Conservation (phyloP, 2,113 vertebrate genomes). For the Calonectris borealis region DNA sequence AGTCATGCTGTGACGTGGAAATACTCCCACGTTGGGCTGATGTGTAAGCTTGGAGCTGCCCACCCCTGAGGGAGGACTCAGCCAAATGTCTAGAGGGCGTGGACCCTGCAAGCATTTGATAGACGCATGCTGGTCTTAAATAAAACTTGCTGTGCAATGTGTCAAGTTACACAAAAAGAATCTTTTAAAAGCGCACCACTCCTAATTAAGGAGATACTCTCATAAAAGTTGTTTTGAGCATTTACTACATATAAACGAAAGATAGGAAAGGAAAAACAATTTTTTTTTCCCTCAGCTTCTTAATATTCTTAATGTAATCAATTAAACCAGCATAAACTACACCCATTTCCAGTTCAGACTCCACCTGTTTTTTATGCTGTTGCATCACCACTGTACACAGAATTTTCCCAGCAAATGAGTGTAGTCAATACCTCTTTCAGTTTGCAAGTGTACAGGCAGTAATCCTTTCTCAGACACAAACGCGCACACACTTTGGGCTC, state of each 20-base stretch:
- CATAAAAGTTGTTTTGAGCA: not conserved
- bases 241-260: not conserved
- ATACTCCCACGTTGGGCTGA: fast-evolving
- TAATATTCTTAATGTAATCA: not conserved
- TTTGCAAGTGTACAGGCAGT: not conserved
- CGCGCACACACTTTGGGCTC: fast-evolving
- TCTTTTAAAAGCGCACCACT: not conserved
- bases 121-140: not conserved
- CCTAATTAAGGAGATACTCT: not conserved
- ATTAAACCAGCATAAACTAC: not conserved
- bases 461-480: not conserved
- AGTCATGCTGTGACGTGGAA: not conserved
- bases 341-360: not conserved
- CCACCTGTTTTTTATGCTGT: not conserved
- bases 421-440: not conserved
- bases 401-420: not conserved
- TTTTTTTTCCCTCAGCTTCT: not conserved
- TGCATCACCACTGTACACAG: not conserved
- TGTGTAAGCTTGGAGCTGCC: not conserved
- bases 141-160: not conserved
- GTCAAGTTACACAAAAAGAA: not conserved
- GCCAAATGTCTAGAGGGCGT: fast-evolving
- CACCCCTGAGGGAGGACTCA: not conserved
- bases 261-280: not conserved
- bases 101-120: fast-evolving